phyloP scores from a whole-genome alignment of 1,140 invertebrate species.

The Gryllus bimaculatus region DNA sequence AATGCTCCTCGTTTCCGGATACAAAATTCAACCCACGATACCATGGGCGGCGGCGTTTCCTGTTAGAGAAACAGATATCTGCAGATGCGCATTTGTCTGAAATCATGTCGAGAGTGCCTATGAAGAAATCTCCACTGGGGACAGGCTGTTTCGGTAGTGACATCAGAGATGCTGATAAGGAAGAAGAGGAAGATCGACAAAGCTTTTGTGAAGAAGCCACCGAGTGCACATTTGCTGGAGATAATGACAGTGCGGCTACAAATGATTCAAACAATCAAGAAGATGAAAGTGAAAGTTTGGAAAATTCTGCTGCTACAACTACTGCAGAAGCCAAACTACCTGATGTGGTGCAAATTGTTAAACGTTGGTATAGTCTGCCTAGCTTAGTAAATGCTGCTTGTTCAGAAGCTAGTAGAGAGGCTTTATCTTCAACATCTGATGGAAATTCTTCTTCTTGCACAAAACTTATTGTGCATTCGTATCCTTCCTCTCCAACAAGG shows the following conservation, averaged over 20 bases:
- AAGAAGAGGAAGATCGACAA: neutral
- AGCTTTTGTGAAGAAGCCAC: neutral
- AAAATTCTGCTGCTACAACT: neutral
- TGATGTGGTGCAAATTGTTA: neutral
- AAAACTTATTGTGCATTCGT: neutral
- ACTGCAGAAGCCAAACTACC: no score
- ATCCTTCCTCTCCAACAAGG: neutral
- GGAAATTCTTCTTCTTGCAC: neutral
- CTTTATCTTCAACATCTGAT: neutral
- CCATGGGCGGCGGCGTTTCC: slow-evolving; percentile 6
- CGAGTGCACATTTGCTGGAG: neutral
- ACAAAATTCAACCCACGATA: slow-evolving; percentile 18
- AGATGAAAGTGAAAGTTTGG: neutral
- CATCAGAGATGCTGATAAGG: neutral
- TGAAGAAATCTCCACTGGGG: no score
- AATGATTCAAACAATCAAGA: slow-evolving; percentile 6
- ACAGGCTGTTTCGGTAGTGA: neutral
- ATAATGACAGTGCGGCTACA: neutral
- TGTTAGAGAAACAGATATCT: neutral
- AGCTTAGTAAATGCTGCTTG: neutral
- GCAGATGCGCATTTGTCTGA: neutral
- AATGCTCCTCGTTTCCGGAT: slow-evolving; percentile 38
- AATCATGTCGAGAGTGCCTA: neutral
- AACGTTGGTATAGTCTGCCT: neutral
- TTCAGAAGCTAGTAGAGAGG: neutral